Evolutionary conservation across 2,888 invertebrate genomes (phyloP), one percentile per base, ranked within the genome.

Genomic region (Andrena fulva): DNA sequence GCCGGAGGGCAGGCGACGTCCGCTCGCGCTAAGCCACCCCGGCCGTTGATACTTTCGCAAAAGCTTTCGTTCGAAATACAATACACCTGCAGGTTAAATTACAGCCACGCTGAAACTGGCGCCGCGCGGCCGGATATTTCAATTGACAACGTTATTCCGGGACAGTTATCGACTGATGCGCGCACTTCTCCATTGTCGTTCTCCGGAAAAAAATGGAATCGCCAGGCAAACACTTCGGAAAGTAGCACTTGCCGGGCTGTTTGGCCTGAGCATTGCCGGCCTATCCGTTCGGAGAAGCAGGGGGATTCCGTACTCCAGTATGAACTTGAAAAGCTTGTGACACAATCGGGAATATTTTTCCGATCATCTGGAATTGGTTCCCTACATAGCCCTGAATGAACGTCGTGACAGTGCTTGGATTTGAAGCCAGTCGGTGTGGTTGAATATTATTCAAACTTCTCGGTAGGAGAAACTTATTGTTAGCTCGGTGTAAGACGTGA

Each of bases 11-110:
- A 81, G 77, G 66, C 80, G 83, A 86, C 77, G 81, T 77, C 63
- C 73, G 69, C 59, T 56, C 71, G 54, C 60, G 54, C 70, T 74
- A 64, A 67, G 60, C 64, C 66, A 7, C 63, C 20, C 20, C 20
- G 69, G 54, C 42, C 73, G 77, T 74, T 81, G 84, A 85, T 87
- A 88, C 85, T 87, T 89, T 89, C 87, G 88, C 85, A 86, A 89
- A 89, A 87, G 86, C 87, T 86, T 89, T 89, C 85, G 78, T 77
- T 71, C 87, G 86, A 88, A 88, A 88, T 84, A 83, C 84, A 87
- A 89, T 86, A 87, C 87, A 89, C 73, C 88, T 63, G 62, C 77
- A 84, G 80, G 85, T 86, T 87, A 83, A 87, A 87, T 89, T 89
- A 85, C 87, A 87, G 54, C 69, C 81, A 64, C 71, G 78, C 60